Evolutionary conservation across 2,888 invertebrate species (phyloP), one percentile per base, ranked within the genome.

Genomic region (Anoplius nigerrimus): DNA sequence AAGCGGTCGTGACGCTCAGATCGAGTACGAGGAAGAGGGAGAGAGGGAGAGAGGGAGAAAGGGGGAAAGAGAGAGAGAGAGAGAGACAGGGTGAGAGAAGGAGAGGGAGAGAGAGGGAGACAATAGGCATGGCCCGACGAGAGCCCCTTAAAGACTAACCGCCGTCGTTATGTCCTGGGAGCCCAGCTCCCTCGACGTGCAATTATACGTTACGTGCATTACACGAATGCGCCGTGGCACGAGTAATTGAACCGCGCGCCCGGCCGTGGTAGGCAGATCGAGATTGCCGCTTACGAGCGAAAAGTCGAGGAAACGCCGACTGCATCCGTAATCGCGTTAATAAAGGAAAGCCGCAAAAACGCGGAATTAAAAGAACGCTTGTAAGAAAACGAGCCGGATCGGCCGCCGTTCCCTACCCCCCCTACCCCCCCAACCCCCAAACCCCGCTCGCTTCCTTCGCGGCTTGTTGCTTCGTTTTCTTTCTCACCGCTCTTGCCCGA

Each of bases 171-270:
- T 53, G 53, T 53, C 24, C 22, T 18, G 53, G 24, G 53, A 53
- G 46, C 34, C 8, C 18, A 52, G n/a, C 53, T 62, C 45, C 57
- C 51, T 24, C 52, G 65, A 46, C 45, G 27, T 57, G 66, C 60
- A 67, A 69, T 74, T 73, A 67, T 53, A 54, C 60, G 55, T 63
- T 48, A 57, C 42, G 48, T 43, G 58, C 46, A 62, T 72, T 66
- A 55, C 58, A 58, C 61, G 46, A 64, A 54, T 56, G 45, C 43
- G n/a, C 52, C 20, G 52, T 8, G 51, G 15, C 15, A 60, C 24
- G 22, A 18, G 24, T 53, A 53, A 61, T 61, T 61, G 45, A 24
- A 42, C 15, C 6, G 53, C 6, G 21, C 13, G n/a, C 48, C 34
- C 48, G 48, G 8, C 48, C 27, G 34, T 5, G 15, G 21, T 15